Percentiles rank a stretch among this genome's conserved stretches.
Conservation (phyloP, 2,797 vertebrate genomes). For the Rhinogobio ventralis region DNA sequence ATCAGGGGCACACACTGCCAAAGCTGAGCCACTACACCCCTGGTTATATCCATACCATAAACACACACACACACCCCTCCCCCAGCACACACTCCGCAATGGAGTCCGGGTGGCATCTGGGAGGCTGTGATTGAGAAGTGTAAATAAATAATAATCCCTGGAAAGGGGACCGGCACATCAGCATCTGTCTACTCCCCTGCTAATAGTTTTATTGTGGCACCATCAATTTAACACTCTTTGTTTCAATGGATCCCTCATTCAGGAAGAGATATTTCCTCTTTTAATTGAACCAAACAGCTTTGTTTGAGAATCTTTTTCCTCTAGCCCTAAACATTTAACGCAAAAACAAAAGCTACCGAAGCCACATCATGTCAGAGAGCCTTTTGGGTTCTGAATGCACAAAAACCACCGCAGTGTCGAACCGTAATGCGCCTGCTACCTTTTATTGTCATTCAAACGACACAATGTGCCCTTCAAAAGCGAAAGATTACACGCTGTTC, state of each 20-base stretch:
- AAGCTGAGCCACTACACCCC: conserved; percentile 39
- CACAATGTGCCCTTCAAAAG: conserved; percentile 2
- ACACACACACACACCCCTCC: conserved; percentile 56
- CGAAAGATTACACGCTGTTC: conserved; percentile 12
- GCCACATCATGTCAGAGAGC: conserved; percentile 56
- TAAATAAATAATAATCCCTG: conserved; percentile 90
- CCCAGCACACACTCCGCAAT: conserved; percentile 74
- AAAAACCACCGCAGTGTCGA: conserved; percentile 42
- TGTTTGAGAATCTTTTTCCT: conserved; percentile 79
- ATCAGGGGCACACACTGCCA: conserved; percentile 47
- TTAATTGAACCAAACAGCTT: conserved; percentile 81
- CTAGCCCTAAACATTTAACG: conserved; percentile 46
- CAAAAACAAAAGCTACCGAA: conserved; percentile 48
- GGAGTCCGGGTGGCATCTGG: conserved; percentile 84
- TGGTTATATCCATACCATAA: conserved; percentile 46
- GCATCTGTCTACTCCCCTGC: conserved; percentile 86
- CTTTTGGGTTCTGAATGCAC: conserved; percentile 52
- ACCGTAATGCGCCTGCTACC: conserved; percentile 1
- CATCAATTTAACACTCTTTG: conserved; percentile 86
- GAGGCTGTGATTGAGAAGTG: conserved; percentile 86
- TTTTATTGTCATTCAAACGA: conserved; percentile 52
- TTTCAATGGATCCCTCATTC: conserved; percentile 78
- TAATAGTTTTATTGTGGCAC: conserved; percentile 86
- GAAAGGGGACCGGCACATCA: conserved; percentile 85
- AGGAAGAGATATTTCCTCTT: conserved; percentile 78